These are phyloP conservation scores for Antigone vipio DNA, from an alignment of 2,113 vertebrate genomes.

Conservation along the genomic window DNA sequence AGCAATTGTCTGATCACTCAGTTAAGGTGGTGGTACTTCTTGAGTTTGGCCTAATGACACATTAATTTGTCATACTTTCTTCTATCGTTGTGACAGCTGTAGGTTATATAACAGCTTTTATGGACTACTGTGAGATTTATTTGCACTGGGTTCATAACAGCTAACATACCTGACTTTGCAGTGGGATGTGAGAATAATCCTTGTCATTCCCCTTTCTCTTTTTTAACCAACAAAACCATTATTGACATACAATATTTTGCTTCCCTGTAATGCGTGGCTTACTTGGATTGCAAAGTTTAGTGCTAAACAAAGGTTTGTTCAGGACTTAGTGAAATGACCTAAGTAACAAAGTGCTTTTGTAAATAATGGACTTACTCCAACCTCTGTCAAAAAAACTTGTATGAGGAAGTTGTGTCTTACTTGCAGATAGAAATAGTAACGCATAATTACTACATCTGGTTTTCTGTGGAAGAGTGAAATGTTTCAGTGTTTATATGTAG, in stretches of 20 bases:
- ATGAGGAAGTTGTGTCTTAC: neutral
- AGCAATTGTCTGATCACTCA: neutral
- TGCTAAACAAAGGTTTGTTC: neutral
- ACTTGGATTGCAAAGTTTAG: neutral
- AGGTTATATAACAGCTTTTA: neutral
- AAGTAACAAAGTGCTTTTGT: neutral
- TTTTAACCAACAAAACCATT: neutral
- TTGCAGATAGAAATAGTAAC: neutral
- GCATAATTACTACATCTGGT: neutral
- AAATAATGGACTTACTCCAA: neutral
- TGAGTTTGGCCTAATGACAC: neutral
- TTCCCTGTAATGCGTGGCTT: neutral
- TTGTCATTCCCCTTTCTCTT: neutral
- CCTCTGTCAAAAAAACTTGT: neutral
- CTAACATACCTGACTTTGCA: neutral
- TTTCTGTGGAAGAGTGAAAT: neutral
- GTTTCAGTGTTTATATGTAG: neutral
- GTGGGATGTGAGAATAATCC: neutral
- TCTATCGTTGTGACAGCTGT: neutral
- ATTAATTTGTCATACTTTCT: neutral
- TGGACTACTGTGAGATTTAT: neutral
- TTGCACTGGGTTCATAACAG: neutral
- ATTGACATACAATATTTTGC: neutral
- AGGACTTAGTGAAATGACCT: neutral
- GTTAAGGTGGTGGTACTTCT: neutral